Percentiles rank a stretch among this genome's conserved stretches.
Conservation (phyloP, 2,113 vertebrate species). For the Neotoma lepida region DNA sequence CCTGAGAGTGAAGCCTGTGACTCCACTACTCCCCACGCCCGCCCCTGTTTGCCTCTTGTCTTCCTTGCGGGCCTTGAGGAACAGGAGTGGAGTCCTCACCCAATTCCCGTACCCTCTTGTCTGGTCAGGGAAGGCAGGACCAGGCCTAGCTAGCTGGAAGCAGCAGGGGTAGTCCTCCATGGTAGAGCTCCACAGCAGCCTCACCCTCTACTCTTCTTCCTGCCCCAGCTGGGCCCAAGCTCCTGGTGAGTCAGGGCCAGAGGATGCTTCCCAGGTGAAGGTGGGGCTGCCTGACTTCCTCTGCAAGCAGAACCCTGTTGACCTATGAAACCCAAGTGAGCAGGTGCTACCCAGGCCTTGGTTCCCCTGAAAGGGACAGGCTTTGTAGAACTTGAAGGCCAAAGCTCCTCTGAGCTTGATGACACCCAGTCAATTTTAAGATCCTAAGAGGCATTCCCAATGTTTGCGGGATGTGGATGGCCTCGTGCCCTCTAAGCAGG, state of each 20-base stretch:
- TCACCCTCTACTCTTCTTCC: constrained; percentile 68
- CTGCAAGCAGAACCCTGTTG: neutral
- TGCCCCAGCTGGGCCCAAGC: constrained; percentile 59
- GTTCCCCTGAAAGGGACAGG: constrained; percentile 40
- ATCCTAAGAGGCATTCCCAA: neutral
- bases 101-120: constrained; percentile 12
- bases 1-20: neutral
- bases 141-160: constrained; percentile 42
- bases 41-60: neutral
- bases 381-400: constrained; percentile 25
- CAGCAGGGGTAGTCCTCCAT: constrained; percentile 37
- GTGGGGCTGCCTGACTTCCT: constrained; percentile 71
- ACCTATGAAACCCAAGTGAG: constrained; percentile 33
- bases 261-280: constrained; percentile 78
- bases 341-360: constrained; percentile 48
- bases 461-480: neutral
- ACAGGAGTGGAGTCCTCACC: neutral
- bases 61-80: constrained; percentile 40
- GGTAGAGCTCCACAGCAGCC: constrained; percentile 6
- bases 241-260: constrained; percentile 72
- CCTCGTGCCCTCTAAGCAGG: neutral
- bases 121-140: constrained; percentile 43
- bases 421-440: neutral
- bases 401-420: neutral
- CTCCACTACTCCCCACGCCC: neutral